These are phyloP conservation scores for Notodonta ziczac DNA, from an alignment of 2,888 invertebrate genomes.

Conservation along the genomic window DNA sequence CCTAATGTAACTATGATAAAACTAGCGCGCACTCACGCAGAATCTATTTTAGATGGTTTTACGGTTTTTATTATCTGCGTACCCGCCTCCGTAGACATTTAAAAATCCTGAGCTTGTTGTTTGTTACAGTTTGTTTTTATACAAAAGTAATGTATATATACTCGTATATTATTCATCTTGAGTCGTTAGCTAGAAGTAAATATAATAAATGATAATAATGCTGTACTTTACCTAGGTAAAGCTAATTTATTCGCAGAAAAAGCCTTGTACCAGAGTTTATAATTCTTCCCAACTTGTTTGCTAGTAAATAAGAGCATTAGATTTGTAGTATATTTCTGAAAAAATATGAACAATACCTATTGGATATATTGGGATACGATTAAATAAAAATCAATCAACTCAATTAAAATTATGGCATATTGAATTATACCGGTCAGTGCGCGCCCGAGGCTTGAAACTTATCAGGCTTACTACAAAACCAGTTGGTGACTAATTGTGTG, in stretches of 20 bases:
- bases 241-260: too few species aligned
- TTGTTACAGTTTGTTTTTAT: too few species aligned
- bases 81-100: not conserved
- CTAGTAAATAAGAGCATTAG: too few species aligned
- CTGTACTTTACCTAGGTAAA: too few species aligned
- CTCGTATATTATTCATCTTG: not conserved
- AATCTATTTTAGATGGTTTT: not conserved
- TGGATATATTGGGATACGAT: too few species aligned
- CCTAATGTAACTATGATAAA: conserved; percentile 11
- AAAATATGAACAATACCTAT: too few species aligned
- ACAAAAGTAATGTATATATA: too few species aligned
- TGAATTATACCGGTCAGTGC: conserved; percentile 24
- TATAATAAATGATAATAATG: too few species aligned
- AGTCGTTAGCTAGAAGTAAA: too few species aligned
- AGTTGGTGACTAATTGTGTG: conserved; percentile 39
- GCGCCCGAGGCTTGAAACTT: conserved; percentile 11
- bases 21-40: not conserved
- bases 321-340: too few species aligned
- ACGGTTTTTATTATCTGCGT: not conserved
- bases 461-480: conserved; percentile 22
- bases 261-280: too few species aligned
- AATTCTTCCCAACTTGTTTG: too few species aligned
- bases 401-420: conserved; percentile 22
- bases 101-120: not conserved
- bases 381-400: conserved; percentile 10